Percentiles rank a stretch among this genome's conserved stretches.
These are phyloP conservation scores for Nasonia longicornis DNA, from an alignment of 1,140 invertebrate genomes.

Conservation along the genomic window DNA sequence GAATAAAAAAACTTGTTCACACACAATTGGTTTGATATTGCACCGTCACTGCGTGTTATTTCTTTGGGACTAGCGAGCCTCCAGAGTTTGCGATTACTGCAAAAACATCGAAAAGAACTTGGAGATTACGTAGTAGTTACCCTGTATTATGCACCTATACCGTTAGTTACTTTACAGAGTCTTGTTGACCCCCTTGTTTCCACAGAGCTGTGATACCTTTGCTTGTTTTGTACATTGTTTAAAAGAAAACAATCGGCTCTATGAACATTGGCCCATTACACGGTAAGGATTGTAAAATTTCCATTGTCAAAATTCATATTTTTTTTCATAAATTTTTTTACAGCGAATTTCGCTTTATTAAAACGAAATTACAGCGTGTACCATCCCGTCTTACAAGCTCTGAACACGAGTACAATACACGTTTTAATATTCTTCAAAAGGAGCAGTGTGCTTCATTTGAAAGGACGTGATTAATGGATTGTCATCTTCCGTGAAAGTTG, in stretches of 20 bases:
- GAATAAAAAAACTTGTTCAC: not conserved
- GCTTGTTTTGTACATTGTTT: not conserved
- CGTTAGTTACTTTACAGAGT: not conserved
- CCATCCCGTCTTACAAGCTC: too few species aligned
- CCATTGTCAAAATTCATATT: not conserved
- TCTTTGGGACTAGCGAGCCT: not conserved
- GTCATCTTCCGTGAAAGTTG: too few species aligned
- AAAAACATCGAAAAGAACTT: constrained; percentile 18
- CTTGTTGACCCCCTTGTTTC: constrained; percentile 11
- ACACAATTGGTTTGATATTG: constrained; percentile 1
- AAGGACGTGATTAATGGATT: too few species aligned
- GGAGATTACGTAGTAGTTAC: constrained; percentile 4
- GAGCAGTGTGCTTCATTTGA: too few species aligned
- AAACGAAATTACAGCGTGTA: too few species aligned
- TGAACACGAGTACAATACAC: too few species aligned
- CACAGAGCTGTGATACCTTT: not conserved
- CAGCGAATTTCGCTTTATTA: too few species aligned
- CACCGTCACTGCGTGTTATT: constrained; percentile 15
- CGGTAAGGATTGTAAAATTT: not conserved
- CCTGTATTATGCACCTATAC: constrained; percentile 3
- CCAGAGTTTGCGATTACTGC: not conserved
- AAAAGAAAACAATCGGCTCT: not conserved
- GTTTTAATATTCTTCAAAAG: too few species aligned
- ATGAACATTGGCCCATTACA: not conserved
- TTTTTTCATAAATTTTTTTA: not conserved